Percentiles rank a stretch among this genome's conserved stretches.
Evolutionary conservation across 2,888 invertebrate species (phyloP).

Genomic region (Cataglyphis albicans): DNA sequence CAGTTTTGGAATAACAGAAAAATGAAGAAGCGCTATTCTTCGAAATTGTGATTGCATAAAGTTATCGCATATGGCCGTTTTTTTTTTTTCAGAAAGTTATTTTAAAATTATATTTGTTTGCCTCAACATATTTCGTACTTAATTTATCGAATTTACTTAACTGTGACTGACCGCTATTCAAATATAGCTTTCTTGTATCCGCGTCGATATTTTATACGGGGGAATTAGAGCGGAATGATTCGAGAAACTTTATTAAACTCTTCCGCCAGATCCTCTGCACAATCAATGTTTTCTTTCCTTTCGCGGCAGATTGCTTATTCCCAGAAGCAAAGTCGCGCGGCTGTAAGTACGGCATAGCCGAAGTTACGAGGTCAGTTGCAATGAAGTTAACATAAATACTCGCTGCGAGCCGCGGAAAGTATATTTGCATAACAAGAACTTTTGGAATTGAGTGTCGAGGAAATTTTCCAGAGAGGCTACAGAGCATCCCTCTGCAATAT

Average conservation of each 20-base stretch:
- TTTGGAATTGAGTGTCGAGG: conserved; percentile 49
- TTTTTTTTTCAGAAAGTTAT: neutral
- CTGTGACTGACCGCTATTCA: neutral
- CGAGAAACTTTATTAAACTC: conserved; percentile 39
- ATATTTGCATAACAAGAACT: conserved; percentile 55
- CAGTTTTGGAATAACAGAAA: conserved; percentile 8
- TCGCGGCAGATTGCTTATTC: conserved; percentile 51
- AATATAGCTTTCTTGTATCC: conserved; percentile 1
- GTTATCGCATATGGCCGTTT: neutral
- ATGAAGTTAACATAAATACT: conserved; percentile 55
- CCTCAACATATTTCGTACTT: neutral
- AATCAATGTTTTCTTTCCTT: conserved; percentile 55
- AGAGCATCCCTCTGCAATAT: conserved; percentile 5
- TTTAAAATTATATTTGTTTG: neutral
- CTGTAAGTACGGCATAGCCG: conserved; percentile 34
- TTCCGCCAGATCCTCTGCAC: conserved; percentile 30
- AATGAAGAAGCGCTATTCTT: neutral
- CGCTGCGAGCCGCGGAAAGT: conserved; percentile 35
- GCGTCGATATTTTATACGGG: conserved; percentile 9
- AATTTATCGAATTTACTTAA: neutral
- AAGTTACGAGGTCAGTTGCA: conserved; percentile 56
- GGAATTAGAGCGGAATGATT: conserved; percentile 27
- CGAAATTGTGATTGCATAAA: conserved; percentile 6
- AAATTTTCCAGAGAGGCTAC: conserved; percentile 43
- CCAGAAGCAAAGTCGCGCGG: conserved; percentile 45